Conservation (phyloP, 1,140 invertebrate species). For the Listronotus bonariensis region DNA sequence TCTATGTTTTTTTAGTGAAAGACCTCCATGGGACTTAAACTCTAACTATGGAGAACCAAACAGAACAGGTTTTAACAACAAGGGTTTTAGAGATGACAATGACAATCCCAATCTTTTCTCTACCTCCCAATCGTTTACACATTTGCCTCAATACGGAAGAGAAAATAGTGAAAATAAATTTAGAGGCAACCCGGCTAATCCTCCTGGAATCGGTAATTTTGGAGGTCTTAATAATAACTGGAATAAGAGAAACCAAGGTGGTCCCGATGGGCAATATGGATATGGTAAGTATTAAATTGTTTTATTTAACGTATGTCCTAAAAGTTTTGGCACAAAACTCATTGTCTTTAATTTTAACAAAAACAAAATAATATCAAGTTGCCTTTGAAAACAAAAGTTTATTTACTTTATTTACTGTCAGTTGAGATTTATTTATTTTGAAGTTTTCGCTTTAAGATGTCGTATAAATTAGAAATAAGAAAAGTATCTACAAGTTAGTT, state of each 20-base stretch:
- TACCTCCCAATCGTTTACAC: background rate
- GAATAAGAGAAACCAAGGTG: constrained; percentile 3
- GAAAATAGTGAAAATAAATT: background rate
- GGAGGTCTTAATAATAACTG: constrained; percentile 1
- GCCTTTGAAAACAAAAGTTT: too few relatives aligned
- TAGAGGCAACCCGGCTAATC: background rate
- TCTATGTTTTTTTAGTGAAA: constrained; percentile 4
- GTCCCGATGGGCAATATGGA: background rate
- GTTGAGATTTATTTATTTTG: too few relatives aligned
- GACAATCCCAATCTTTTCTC: background rate
- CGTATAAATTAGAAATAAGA: too few relatives aligned
- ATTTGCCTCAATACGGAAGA: background rate
- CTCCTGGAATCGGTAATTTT: too few relatives aligned
- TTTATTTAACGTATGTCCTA: too few relatives aligned
- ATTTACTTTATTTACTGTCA: too few relatives aligned
- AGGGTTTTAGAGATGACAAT: constrained; percentile 14
- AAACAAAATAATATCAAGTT: too few relatives aligned
- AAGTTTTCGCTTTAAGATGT: too few relatives aligned
- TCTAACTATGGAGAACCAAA: background rate
- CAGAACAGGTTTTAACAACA: constrained; percentile 8
- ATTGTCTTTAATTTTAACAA: too few relatives aligned
- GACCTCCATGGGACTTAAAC: constrained; percentile 5
- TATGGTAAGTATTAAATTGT: background rate
- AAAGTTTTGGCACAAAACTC: too few relatives aligned
- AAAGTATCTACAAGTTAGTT: too few relatives aligned